Evolutionary conservation across 2,888 invertebrate genomes (phyloP).

Genomic region (Halictus quadricinctus): DNA sequence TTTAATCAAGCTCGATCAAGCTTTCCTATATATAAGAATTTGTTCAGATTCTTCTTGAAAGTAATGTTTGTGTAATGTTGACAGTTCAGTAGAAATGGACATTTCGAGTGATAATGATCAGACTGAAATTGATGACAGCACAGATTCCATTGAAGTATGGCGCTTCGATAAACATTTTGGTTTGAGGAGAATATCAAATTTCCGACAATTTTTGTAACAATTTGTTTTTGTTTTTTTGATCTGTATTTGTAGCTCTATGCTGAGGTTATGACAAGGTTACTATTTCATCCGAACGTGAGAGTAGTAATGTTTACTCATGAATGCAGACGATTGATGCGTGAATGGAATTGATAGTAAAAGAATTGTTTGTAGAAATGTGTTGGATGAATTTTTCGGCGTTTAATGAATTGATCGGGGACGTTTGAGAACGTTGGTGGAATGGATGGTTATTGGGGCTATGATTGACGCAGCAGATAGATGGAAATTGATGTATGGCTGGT

Average conservation of each 20-base stretch:
- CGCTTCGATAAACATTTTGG: too few relatives aligned
- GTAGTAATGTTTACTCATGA: not conserved
- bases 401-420: not conserved
- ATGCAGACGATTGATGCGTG: not conserved
- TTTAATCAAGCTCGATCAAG: too few relatives aligned
- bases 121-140: not conserved
- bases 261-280: not conserved
- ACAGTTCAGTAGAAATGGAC: not conserved
- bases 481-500: not conserved
- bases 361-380: not conserved
- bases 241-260: too few relatives aligned
- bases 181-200: too few relatives aligned
- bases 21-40: too few relatives aligned
- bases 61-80: not conserved
- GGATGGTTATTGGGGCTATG: not conserved
- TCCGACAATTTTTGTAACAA: too few relatives aligned
- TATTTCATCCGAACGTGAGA: not conserved
- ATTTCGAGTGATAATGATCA: not conserved
- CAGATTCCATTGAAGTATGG: not conserved
- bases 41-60: too few relatives aligned
- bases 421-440: not conserved
- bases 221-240: too few relatives aligned
- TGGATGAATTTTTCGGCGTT: not conserved
- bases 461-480: not conserved
- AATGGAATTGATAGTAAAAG: not conserved